phyloP scores from a whole-genome alignment of 2,797 vertebrate genomes.

The Cyprinodon diabolis region DNA sequence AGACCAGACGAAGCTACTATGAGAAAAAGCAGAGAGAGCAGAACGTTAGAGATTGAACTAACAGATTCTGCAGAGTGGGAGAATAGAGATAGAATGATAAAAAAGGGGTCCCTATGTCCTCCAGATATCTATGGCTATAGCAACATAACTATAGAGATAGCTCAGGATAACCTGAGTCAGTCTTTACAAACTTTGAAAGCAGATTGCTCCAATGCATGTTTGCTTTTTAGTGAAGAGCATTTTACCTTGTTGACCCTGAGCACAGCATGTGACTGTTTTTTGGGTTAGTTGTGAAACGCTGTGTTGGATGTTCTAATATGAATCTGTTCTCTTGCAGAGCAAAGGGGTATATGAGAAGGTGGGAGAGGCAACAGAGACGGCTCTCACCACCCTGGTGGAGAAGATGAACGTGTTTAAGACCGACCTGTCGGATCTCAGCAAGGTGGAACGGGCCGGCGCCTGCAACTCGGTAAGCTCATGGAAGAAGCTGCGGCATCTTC shows the following conservation, averaged over 20 bases:
- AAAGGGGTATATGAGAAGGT: constrained; percentile 87
- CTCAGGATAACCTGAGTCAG: no score
- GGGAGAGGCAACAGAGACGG: constrained; percentile 85
- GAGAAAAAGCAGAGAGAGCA: no score
- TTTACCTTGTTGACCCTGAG: not conserved
- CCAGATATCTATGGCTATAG: no score
- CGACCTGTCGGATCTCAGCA: constrained; percentile 73
- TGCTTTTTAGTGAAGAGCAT: not conserved
- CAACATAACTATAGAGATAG: no score
- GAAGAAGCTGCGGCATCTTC: not conserved
- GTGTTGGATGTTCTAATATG: not conserved
- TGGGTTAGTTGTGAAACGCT: not conserved
- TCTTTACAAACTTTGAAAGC: not conserved
- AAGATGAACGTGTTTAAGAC: constrained; percentile 88
- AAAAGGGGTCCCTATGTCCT: no score
- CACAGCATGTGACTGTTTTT: not conserved
- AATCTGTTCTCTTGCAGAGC: constrained; percentile 57
- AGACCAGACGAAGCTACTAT: no score
- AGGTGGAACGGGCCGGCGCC: constrained; percentile 81
- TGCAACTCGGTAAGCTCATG: constrained; percentile 79
- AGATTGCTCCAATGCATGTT: not conserved
- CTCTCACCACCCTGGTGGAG: constrained; percentile 85
- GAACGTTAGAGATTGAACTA: no score
- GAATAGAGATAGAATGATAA: no score
- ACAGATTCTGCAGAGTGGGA: no score